Percentiles rank a stretch among this genome's conserved stretches.
Evolutionary conservation across 2,113 vertebrate species (phyloP).

Genomic region (Sceloporus undulatus): DNA sequence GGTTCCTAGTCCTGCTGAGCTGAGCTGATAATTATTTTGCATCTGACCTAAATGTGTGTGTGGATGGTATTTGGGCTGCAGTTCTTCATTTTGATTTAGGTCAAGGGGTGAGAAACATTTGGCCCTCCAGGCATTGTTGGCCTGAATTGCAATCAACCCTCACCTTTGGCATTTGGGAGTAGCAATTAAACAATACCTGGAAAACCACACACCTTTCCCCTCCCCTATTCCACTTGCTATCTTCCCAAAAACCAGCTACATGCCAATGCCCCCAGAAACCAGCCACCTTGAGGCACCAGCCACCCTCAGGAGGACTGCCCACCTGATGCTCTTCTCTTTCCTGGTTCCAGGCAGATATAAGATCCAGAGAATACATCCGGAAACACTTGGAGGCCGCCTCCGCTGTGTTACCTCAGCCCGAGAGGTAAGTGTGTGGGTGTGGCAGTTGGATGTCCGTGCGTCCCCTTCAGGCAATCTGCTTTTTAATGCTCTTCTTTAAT

Average conservation of each 20-base stretch:
- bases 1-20: not conserved
- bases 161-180: not conserved
- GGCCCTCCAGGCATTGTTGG: not conserved
- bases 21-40: not conserved
- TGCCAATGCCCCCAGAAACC: not conserved
- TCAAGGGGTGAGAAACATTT: not conserved
- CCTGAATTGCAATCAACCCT: not conserved
- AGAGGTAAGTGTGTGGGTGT: slow-evolving; percentile 61
- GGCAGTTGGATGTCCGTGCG: slow-evolving; percentile 42
- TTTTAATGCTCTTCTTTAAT: slow-evolving; percentile 64
- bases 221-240: too few relatives aligned
- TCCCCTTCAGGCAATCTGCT: slow-evolving; percentile 46
- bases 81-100: not conserved
- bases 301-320: not conserved
- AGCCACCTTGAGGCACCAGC: not conserved
- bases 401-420: not conserved
- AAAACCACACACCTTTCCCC: not conserved
- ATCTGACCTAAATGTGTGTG: not conserved
- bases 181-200: not conserved
- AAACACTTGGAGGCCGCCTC: slow-evolving; percentile 63
- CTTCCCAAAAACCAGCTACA: not conserved
- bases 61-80: not conserved
- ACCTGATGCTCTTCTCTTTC: not conserved
- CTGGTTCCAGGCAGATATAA: slow-evolving; percentile 85
- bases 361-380: slow-evolving; percentile 88